Evolutionary conservation across 2,113 vertebrate genomes (phyloP).

Genomic region (Sceloporus tristichus): DNA sequence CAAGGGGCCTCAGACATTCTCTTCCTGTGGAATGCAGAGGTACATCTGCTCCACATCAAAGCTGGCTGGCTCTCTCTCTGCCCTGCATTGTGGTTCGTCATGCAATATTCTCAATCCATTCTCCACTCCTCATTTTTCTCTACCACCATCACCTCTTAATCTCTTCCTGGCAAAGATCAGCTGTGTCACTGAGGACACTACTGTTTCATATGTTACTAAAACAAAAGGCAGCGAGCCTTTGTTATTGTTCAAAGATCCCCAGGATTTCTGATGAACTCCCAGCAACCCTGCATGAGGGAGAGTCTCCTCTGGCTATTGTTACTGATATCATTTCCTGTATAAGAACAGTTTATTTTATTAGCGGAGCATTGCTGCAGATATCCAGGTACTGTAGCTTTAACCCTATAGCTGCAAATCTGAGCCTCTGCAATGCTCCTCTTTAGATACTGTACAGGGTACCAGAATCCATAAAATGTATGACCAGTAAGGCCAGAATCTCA

Average conservation of each 20-base stretch:
- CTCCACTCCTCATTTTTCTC: slow-evolving; percentile 42
- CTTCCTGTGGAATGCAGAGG: slow-evolving; percentile 58
- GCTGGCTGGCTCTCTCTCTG: slow-evolving; percentile 57
- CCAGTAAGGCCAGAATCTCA: slow-evolving; percentile 10
- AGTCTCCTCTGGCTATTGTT: slow-evolving; percentile 53
- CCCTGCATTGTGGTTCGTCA: slow-evolving; percentile 46
- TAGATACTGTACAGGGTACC: slow-evolving; percentile 42
- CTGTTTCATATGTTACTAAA: slow-evolving; percentile 43
- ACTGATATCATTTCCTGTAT: slow-evolving; percentile 63
- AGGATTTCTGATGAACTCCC: slow-evolving; percentile 61
- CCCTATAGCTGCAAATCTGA: slow-evolving; percentile 41
- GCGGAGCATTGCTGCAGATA: slow-evolving; percentile 48
- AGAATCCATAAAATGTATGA: slow-evolving; percentile 48
- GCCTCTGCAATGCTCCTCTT: slow-evolving; percentile 29
- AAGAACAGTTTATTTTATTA: slow-evolving; percentile 66
- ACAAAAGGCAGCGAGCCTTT: slow-evolving; percentile 52
- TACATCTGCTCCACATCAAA: slow-evolving; percentile 74
- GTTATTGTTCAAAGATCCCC: slow-evolving; percentile 62
- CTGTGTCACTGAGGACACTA: slow-evolving; percentile 49
- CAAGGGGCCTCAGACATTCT: not conserved
- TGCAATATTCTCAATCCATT: slow-evolving; percentile 54
- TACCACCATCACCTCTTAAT: slow-evolving; percentile 9
- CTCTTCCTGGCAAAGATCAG: slow-evolving; percentile 58
- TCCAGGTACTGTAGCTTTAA: slow-evolving; percentile 47
- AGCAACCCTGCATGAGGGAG: slow-evolving; percentile 47